These are phyloP conservation scores for Neoascia interrupta DNA, from an alignment of 2,888 invertebrate genomes.

Conservation along the genomic window DNA sequence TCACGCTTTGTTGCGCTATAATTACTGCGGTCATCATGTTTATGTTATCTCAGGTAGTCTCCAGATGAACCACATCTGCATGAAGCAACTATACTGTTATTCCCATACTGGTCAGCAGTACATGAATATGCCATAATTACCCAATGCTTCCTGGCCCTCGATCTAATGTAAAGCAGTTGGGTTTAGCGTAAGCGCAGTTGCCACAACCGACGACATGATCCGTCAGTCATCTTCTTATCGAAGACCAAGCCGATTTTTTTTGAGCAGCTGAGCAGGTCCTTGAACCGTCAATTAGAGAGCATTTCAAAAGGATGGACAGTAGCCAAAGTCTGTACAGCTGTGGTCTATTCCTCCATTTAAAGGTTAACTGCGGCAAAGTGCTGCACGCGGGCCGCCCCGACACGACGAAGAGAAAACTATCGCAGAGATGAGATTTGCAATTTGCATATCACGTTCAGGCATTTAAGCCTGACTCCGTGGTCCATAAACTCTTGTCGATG, in stretches of 20 bases:
- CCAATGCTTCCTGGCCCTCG: conserved; percentile 51
- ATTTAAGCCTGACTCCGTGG: conserved; percentile 65
- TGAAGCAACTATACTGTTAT: conserved; percentile 30
- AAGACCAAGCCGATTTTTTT: conserved; percentile 12
- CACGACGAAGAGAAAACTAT: conserved; percentile 6
- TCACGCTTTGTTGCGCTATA: conserved; percentile 57
- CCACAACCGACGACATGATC: conserved; percentile 43
- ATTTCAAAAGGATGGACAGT: conserved; percentile 45
- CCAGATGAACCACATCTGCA: conserved; percentile 11
- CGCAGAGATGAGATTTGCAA: conserved; percentile 54
- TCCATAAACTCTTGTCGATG: conserved; percentile 63
- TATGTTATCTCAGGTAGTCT: conserved; percentile 33
- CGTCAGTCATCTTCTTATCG: conserved; percentile 34
- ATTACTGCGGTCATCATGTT: conserved; percentile 55
- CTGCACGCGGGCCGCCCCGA: neutral
- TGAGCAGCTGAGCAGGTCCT: conserved; percentile 30
- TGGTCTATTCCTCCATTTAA: conserved; percentile 30
- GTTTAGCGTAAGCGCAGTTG: conserved; percentile 55
- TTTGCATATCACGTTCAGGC: conserved; percentile 67
- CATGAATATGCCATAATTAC: conserved; percentile 43
- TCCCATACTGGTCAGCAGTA: conserved; percentile 32
- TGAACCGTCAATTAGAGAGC: conserved; percentile 63
- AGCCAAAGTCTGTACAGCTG: conserved; percentile 18
- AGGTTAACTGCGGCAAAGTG: conserved; percentile 21
- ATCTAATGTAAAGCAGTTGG: conserved; percentile 61